These are phyloP conservation scores for Blastobasis lacticolella DNA, from an alignment of 2,888 invertebrate genomes.

Conservation along the genomic window DNA sequence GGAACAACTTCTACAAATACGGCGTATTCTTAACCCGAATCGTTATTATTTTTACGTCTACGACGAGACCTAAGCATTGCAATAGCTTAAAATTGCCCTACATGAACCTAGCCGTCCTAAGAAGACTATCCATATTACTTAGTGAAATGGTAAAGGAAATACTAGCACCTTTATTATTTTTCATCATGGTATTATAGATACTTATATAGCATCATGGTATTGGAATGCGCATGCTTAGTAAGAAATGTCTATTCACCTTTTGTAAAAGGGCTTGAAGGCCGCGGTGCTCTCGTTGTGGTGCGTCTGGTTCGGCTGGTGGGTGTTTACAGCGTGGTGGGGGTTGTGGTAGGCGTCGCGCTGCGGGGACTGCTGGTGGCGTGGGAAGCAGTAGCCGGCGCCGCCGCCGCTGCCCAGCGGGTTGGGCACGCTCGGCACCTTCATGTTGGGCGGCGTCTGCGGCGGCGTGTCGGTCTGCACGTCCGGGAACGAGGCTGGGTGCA, in stretches of 20 bases:
- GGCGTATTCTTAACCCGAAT: conserved; percentile 1
- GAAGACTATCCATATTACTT: no score
- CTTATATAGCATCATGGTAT: no score
- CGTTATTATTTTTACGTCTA: neutral
- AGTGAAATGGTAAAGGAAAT: no score
- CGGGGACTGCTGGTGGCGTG: conserved; percentile 68
- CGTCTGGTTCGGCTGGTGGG: conserved; percentile 63
- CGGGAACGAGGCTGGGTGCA: conserved; percentile 83
- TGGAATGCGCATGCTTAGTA: no score
- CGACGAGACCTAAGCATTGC: no score
- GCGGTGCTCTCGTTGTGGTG: conserved; percentile 75
- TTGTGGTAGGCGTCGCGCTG: conserved; percentile 74
- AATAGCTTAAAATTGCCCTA: no score
- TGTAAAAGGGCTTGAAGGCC: conserved; percentile 92
- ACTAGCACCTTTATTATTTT: no score
- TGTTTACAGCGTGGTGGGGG: conserved; percentile 66
- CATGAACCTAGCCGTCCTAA: no score
- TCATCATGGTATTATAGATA: no score
- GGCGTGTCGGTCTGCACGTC: conserved; percentile 93
- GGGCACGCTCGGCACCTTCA: conserved; percentile 89
- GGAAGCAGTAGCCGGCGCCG: conserved; percentile 71
- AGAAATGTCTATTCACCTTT: conserved; percentile 78
- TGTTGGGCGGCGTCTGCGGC: conserved; percentile 94
- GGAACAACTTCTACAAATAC: conserved; percentile 13
- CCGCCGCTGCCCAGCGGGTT: conserved; percentile 81